Evolutionary conservation across 2,113 vertebrate species (phyloP).

Genomic region (Hucho hucho): DNA sequence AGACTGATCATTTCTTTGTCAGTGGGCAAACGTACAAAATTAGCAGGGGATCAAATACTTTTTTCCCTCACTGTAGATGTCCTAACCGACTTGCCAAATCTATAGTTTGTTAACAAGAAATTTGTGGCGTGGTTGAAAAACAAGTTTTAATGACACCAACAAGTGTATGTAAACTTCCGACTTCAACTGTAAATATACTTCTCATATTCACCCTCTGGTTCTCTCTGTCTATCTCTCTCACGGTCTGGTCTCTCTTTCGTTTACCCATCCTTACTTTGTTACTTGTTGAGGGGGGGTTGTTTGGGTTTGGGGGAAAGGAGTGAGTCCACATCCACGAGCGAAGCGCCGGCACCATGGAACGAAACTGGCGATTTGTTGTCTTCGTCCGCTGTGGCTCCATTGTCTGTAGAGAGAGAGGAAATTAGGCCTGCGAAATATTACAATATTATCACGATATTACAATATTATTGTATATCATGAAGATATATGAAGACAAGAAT

Average conservation of each 20-base stretch:
- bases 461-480: no score
- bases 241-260: constrained; percentile 28
- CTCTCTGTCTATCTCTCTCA: constrained; percentile 38
- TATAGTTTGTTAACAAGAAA: no score
- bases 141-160: no score
- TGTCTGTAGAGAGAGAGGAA: constrained; percentile 58
- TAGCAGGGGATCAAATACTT: no score
- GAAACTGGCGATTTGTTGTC: constrained; percentile 71
- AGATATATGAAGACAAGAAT: no score
- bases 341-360: constrained; percentile 80
- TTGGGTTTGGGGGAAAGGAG: constrained; percentile 71
- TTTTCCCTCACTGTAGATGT: no score
- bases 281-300: constrained; percentile 46
- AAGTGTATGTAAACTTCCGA: no score
- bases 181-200: constrained; percentile 26
- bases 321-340: constrained; percentile 81
- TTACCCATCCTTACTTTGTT: constrained; percentile 60
- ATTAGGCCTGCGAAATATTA: constrained; percentile 47
- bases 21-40: no score
- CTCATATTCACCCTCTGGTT: constrained; percentile 13
- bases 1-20: no score
- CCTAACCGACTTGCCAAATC: no score
- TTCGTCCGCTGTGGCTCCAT: constrained; percentile 14
- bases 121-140: no score
- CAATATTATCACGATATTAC: no score